A percentile compares a stretch with the other conserved stretches of the same genome.
Evolutionary conservation across 2,113 vertebrate genomes (phyloP).

Genomic region (Macrotus californicus): DNA sequence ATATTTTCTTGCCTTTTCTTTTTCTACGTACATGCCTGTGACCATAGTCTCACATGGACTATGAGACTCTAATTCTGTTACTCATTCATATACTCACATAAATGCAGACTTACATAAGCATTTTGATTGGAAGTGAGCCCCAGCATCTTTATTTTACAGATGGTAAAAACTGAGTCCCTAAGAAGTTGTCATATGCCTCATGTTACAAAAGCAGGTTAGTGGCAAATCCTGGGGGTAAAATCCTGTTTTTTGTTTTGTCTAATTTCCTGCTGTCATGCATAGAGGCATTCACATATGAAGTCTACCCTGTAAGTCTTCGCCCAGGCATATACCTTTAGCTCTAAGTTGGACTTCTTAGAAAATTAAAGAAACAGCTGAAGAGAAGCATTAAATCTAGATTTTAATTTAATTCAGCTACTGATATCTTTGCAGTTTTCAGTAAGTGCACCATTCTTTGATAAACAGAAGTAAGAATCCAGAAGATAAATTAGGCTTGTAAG

Average conservation of each 20-base stretch:
- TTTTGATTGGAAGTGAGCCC: constrained; percentile 23
- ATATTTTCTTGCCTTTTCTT: constrained; percentile 7
- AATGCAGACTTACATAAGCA: neutral
- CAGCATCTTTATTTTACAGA: constrained; percentile 19
- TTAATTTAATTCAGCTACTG: constrained; percentile 1
- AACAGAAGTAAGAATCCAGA: neutral
- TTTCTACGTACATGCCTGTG: neutral
- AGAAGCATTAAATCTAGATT: constrained; percentile 28
- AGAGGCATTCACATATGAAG: neutral
- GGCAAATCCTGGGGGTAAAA: neutral
- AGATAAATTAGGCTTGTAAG: neutral
- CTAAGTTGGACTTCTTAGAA: neutral
- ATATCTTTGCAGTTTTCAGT: constrained; percentile 3
- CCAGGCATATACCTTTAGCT: neutral
- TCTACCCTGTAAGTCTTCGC: neutral
- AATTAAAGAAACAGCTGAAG: constrained; percentile 30
- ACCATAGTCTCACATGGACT: neutral
- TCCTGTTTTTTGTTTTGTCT: neutral
- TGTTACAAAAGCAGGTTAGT: constrained; percentile 5
- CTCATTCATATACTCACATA: neutral
- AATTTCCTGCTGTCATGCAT: neutral
- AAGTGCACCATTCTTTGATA: neutral
- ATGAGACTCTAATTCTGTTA: constrained; percentile 8
- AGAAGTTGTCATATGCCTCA: neutral
- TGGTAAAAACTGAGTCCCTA: neutral